Base-by-base conservation (phyloP, 2,888 invertebrate species). In the Agonopterix arenella region DNA sequence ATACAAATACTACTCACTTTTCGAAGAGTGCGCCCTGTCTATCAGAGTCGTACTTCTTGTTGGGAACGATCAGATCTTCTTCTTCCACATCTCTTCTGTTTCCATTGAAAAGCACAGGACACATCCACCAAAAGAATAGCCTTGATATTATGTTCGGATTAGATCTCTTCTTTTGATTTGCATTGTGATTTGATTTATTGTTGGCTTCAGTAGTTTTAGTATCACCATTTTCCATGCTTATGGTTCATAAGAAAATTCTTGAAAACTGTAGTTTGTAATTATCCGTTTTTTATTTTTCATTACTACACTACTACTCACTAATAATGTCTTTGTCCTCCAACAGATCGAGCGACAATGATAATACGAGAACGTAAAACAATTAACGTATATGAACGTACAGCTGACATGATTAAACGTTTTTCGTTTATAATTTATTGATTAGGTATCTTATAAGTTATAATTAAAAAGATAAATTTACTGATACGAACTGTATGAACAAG, bases 21-120 rank as follows among this genome's bases (percentile, higher is more conserved):
- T 92, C 90, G 38, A 93, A 77, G 66, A 81, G 86, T 38, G 90
- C 84, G n/a, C 93, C 93, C 44, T 93, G 82, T 54, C 62, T 65
- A 44, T 90, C 84, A 0, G 93, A 93, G 53, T 88, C 80, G 63
- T 94, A 95, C 55, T 89, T 84, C 48, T 90, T 88, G 8, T 92
- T 80, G 0, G 92, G 90, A 44, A 73, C 54, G 36, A 93, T 92
- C 18, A 96, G 82, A 76, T 96, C 95, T 8, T 88, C 80, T 48
- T 93, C 89, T 60, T 91, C 91, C 9, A 96, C 80, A 53, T 92
- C 91, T 57, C 90, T 83, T 63, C 71, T 85, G 51, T 89, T 88
- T 4, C 93, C 93, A 59, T 88, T 90, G 50, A 85, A 74, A 8
- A 90, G 62, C 48, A 89, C 81, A 8, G 90, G 90, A 54, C 82